These are phyloP conservation scores for Hippocampus mohnikei DNA, from an alignment of 2,113 vertebrate species.

Conservation along the genomic window DNA sequence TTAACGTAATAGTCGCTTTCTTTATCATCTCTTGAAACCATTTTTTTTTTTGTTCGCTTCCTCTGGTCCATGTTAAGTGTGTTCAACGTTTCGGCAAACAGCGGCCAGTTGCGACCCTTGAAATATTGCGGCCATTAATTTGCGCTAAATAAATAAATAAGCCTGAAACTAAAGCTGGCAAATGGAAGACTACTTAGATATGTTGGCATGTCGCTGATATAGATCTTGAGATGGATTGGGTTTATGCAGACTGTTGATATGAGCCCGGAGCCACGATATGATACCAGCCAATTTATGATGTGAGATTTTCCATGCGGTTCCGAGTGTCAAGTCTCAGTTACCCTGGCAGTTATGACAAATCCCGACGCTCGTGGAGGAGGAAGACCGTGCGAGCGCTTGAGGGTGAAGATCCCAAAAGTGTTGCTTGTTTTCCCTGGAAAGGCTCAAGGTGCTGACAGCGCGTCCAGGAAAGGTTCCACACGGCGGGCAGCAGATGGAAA, in stretches of 20 bases:
- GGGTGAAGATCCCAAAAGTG: conserved; percentile 43
- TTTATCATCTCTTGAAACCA: too few species aligned
- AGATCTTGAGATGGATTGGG: not conserved
- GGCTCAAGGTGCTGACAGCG: conserved; percentile 38
- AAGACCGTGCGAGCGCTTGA: conserved; percentile 31
- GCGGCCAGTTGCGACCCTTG: too few species aligned
- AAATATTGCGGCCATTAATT: not conserved
- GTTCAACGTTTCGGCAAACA: too few species aligned
- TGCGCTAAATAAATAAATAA: not conserved
- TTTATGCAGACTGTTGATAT: conserved; percentile 27
- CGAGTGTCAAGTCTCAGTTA: conserved; percentile 16
- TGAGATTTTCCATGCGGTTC: conserved; percentile 31
- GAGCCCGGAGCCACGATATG: conserved; percentile 8
- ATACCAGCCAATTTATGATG: conserved; percentile 25
- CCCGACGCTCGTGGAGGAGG: conserved; percentile 20
- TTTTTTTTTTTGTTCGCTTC: too few species aligned
- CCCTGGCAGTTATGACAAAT: conserved; percentile 42
- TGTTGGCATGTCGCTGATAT: not conserved
- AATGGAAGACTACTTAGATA: not conserved
- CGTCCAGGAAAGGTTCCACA: conserved; percentile 58
- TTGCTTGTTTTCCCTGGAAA: conserved; percentile 60
- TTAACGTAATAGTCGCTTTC: too few species aligned
- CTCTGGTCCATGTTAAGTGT: not conserved
- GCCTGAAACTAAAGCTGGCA: not conserved
- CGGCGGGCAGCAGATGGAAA: conserved; percentile 53